These are phyloP conservation scores for Drosophila koepferae DNA, from an alignment of 2,888 invertebrate genomes.

Conservation along the genomic window DNA sequence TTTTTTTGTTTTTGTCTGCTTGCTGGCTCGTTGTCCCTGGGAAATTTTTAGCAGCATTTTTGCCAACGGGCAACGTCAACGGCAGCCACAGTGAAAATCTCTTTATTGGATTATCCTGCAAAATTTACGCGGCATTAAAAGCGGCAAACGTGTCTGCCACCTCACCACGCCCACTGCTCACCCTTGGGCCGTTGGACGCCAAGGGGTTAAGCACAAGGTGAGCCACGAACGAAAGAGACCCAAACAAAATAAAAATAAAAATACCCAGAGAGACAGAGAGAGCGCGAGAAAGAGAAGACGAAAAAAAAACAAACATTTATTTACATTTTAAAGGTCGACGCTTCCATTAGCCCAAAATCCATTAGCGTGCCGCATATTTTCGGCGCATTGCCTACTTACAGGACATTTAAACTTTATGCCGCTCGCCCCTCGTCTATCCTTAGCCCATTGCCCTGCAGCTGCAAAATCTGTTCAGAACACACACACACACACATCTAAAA, in stretches of 20 bases:
- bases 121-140: constrained; percentile 80
- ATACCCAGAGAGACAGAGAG: too few relatives aligned
- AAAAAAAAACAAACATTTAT: constrained; percentile 60
- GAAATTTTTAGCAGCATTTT: constrained; percentile 55
- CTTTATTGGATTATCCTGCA: constrained; percentile 81
- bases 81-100: constrained; percentile 74
- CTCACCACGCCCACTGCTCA: not conserved
- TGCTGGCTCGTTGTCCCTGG: constrained; percentile 48
- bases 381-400: constrained; percentile 66
- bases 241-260: constrained; percentile 9
- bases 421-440: too few relatives aligned
- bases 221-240: constrained; percentile 16
- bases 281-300: not conserved
- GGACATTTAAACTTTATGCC: constrained; percentile 67
- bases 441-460: constrained; percentile 30
- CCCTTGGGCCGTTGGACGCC: constrained; percentile 9
- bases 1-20: too few relatives aligned
- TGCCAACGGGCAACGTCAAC: constrained; percentile 59
- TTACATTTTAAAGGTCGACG: constrained; percentile 77
- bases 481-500: constrained; percentile 17
- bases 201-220: constrained; percentile 74
- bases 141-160: constrained; percentile 52
- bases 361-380: constrained; percentile 75
- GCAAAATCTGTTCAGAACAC: constrained; percentile 39
- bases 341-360: constrained; percentile 76